These are phyloP conservation scores for Oithona nana DNA, from an alignment of 2,888 invertebrate species.

Conservation along the genomic window DNA sequence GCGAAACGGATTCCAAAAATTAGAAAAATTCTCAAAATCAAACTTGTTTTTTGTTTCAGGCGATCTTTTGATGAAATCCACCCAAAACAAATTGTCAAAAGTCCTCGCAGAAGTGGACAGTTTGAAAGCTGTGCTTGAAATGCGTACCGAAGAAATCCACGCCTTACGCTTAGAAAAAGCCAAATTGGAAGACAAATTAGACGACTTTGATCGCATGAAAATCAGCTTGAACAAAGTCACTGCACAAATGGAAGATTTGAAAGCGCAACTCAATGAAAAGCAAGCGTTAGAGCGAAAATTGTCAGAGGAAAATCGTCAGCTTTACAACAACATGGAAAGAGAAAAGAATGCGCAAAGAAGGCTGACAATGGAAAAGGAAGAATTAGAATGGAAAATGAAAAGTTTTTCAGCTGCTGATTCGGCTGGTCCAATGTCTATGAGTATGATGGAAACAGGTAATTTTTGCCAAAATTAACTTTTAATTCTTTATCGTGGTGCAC, in stretches of 20 bases:
- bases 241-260: slow-evolving; percentile 4
- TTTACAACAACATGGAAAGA: slow-evolving; percentile 1
- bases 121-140: slow-evolving; percentile 11
- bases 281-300: slow-evolving; percentile 2
- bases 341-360: not conserved
- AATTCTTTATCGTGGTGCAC: not conserved
- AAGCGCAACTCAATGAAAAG: slow-evolving; percentile 4
- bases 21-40: too few relatives aligned
- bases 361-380: slow-evolving; percentile 15
- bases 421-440: not conserved
- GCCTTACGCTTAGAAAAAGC: slow-evolving; percentile 2
- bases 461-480: not conserved
- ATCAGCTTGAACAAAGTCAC: not conserved
- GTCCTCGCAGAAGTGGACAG: slow-evolving; percentile 4
- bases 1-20: too few relatives aligned
- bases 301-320: slow-evolving; percentile 11
- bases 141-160: slow-evolving; percentile 3
- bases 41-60: too few relatives aligned
- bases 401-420: not conserved
- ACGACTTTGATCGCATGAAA: slow-evolving; percentile 7
- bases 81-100: not conserved
- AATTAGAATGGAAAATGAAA: slow-evolving; percentile 10
- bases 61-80: not conserved
- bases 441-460: slow-evolving; percentile 7
- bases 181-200: slow-evolving; percentile 6